Base-by-base conservation (phyloP, 2,888 invertebrate species). In the Chouioia cunea region DNA sequence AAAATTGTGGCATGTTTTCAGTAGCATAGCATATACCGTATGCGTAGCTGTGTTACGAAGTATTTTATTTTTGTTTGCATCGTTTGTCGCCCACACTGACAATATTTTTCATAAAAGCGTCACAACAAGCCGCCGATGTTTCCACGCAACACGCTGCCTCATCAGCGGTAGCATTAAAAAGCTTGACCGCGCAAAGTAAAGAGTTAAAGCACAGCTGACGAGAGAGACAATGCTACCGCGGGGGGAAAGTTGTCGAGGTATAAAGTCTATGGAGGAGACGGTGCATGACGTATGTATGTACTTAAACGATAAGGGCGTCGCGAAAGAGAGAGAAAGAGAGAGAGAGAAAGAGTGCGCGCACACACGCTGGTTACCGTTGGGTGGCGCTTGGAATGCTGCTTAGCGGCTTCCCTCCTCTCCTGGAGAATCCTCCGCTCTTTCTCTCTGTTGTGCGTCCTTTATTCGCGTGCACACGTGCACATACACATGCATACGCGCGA, bases 331-430 rank as follows among this genome's bases (percentile, higher is more conserved):
- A 27, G 27, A 27, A 6, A 27, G 27, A 27, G 27, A 27, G 27
- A 27, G 27, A 27, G 27, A 27, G 27, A 27, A 6, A 27, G 27
- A 27, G 27, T 4, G 27, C 3, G 27, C 3, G 27, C 27, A 6
- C 27, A 6, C 23, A 48, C 81, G 80, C 80, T 80, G 81, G 84
- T 83, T 85, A 84, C 84, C 85, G 85, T 83, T 85, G 83, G 83
- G 83, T 81, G 83, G 84, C 82, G 82, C 79, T 79, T 82, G 85
- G 85, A 85, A 85, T 85, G 85, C 78, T 81, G 84, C 81, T 84
- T 81, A 84, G 82, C 84, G 82, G 83, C 85, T 84, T 85, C 82
- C 80, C 82, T 81, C 82, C 83, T 82, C 79, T 75, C 73, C 74
- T 16, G 16, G 43, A 47, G 54, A 46, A 62, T 53, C 60, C 47